Conservation (phyloP, 2,888 invertebrate genomes). For the Agrotis exclamationis region DNA sequence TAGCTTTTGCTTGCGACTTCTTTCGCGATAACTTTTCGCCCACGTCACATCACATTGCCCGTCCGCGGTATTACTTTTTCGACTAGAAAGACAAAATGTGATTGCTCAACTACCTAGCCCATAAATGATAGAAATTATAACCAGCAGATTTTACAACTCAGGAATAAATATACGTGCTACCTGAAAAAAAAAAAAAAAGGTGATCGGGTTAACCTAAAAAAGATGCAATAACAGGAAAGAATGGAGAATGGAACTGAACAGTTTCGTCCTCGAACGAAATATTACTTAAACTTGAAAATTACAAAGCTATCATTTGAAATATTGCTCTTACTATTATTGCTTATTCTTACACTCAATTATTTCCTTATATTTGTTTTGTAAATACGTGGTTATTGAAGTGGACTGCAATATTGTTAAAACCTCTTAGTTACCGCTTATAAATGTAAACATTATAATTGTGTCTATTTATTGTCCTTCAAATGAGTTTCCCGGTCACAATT, state of each 20-base stretch:
- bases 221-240: too few relatives aligned
- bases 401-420: background rate
- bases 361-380: slow-evolving; percentile 5
- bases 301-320: background rate
- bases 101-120: too few relatives aligned
- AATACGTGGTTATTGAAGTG: slow-evolving; percentile 17
- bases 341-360: background rate
- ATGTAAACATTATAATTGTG: background rate
- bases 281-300: background rate
- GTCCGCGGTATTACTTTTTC: too few relatives aligned
- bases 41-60: too few relatives aligned
- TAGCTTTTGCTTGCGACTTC: too few relatives aligned
- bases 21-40: too few relatives aligned
- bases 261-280: background rate
- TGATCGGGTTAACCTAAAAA: too few relatives aligned
- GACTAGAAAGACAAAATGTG: too few relatives aligned
- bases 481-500: background rate
- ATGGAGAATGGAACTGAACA: background rate
- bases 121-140: too few relatives aligned
- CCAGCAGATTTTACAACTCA: too few relatives aligned
- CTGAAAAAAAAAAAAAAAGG: too few relatives aligned
- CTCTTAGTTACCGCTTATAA: slow-evolving; percentile 8
- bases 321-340: background rate
- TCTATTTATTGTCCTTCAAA: background rate
- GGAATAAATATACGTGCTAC: too few relatives aligned